Conservation (phyloP, 2,888 invertebrate species). For the Petrolisthes manimaculis region DNA sequence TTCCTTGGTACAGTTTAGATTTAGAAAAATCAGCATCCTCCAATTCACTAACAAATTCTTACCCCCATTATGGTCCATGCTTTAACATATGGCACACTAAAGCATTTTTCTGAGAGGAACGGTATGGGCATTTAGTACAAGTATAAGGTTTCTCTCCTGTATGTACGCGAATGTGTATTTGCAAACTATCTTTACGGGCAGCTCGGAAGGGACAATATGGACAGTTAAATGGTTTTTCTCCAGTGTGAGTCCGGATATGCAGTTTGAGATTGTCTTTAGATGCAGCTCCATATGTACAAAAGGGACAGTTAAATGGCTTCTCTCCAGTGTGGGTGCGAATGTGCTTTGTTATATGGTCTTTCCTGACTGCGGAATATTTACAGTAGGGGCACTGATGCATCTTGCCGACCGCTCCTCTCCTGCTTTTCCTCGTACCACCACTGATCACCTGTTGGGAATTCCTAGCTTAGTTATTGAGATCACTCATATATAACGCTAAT, state of each 20-base stretch:
- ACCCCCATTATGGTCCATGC: constrained; percentile 34
- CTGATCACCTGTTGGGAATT: constrained; percentile 59
- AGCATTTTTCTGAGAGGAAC: constrained; percentile 57
- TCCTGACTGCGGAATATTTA: constrained; percentile 58
- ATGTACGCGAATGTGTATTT: constrained; percentile 55
- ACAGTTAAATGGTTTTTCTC: constrained; percentile 54
- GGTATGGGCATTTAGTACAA: constrained; percentile 57
- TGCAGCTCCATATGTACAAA: constrained; percentile 50
- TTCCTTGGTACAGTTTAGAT: too few species aligned
- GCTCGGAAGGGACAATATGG: constrained; percentile 56
- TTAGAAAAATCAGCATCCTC: background rate
- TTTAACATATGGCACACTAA: constrained; percentile 54
- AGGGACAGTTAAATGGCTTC: constrained; percentile 54
- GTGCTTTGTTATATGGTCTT: constrained; percentile 60
- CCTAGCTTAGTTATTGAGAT: constrained; percentile 55
- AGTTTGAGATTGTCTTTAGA: constrained; percentile 55
- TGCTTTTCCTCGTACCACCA: constrained; percentile 54
- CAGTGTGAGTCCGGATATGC: constrained; percentile 56
- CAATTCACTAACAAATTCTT: background rate
- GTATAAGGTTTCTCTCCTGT: constrained; percentile 56
- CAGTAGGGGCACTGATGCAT: constrained; percentile 58
- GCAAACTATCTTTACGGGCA: constrained; percentile 51
- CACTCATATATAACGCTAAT: constrained; percentile 22
- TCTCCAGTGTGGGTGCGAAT: constrained; percentile 53
- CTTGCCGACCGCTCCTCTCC: constrained; percentile 60